Evolutionary conservation across 2,113 vertebrate species (phyloP).

Genomic region (Beaufortia kweichowensis): DNA sequence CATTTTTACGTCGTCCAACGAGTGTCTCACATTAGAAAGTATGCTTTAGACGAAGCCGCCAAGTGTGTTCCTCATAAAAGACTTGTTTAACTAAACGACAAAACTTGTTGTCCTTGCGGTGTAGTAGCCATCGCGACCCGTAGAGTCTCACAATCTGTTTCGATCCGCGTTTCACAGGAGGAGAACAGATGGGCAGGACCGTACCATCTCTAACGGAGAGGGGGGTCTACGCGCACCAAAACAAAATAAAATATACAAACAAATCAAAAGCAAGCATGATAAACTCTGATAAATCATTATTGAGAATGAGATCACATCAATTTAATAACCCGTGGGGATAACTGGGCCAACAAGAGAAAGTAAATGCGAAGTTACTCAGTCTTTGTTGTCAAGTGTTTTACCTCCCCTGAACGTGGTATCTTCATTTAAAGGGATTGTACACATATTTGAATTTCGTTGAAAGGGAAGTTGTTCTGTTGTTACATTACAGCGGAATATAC

Average conservation of each 20-base stretch:
- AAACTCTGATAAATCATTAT: no score
- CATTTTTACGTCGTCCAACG: slow-evolving; percentile 65
- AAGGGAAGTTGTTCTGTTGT: slow-evolving; percentile 36
- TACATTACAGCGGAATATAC: not conserved
- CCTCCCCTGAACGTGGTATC: slow-evolving; percentile 26
- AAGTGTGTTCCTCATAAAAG: slow-evolving; percentile 40
- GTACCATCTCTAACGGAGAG: slow-evolving; percentile 58
- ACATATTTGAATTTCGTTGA: slow-evolving; percentile 50
- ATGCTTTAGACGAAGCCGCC: not conserved
- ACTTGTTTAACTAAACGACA: slow-evolving; percentile 58
- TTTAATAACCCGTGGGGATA: not conserved
- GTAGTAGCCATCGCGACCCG: slow-evolving; percentile 68
- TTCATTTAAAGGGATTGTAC: slow-evolving; percentile 73
- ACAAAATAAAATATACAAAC: not conserved
- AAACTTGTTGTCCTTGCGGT: slow-evolving; percentile 62
- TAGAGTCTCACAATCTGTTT: slow-evolving; percentile 70
- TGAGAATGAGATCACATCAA: accelerated
- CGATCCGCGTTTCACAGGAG: slow-evolving; percentile 68
- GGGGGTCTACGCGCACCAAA: slow-evolving; percentile 15
- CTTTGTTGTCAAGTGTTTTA: not conserved
- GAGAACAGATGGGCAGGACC: slow-evolving; percentile 74
- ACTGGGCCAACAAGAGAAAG: not conserved
- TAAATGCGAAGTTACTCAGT: not conserved
- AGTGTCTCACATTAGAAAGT: slow-evolving; percentile 72
- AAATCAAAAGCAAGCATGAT: accelerated